Percentiles rank a stretch among this genome's conserved stretches.
These are phyloP conservation scores for Lanius collurio DNA, from an alignment of 2,113 vertebrate genomes.

Conservation along the genomic window DNA sequence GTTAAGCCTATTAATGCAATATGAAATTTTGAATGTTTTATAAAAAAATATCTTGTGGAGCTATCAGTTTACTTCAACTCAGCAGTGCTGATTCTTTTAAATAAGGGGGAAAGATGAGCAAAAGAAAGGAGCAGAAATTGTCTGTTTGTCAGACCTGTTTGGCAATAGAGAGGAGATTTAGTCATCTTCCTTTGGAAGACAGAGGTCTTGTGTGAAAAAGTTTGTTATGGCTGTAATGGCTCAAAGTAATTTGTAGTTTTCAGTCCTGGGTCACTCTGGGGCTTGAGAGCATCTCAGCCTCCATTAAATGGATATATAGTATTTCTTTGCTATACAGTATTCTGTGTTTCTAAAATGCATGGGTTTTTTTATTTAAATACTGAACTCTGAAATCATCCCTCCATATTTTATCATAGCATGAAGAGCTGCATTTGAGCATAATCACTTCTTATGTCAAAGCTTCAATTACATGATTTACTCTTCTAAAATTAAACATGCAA, in stretches of 20 bases:
- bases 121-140: not conserved
- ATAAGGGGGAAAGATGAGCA: not conserved
- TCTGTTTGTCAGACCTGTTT: not conserved
- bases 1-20: constrained; percentile 50
- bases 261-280: not conserved
- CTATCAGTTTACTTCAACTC: constrained; percentile 17
- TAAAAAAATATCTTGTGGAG: constrained; percentile 21
- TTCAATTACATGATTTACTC: constrained; percentile 54
- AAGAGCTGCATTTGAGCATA: constrained; percentile 10
- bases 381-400: not conserved
- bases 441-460: constrained; percentile 29
- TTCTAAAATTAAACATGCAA: constrained; percentile 55
- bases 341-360: not conserved
- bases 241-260: not conserved
- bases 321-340: too few species aligned
- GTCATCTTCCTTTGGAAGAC: not conserved
- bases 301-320: accelerated
- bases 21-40: constrained; percentile 34
- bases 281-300: not conserved
- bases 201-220: not conserved
- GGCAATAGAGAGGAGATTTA: not conserved
- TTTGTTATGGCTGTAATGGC: not conserved
- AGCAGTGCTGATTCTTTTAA: not conserved
- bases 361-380: not conserved
- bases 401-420: not conserved